Evolutionary conservation across 2,888 invertebrate species (phyloP).

Genomic region (Entomobrya multifasciata): DNA sequence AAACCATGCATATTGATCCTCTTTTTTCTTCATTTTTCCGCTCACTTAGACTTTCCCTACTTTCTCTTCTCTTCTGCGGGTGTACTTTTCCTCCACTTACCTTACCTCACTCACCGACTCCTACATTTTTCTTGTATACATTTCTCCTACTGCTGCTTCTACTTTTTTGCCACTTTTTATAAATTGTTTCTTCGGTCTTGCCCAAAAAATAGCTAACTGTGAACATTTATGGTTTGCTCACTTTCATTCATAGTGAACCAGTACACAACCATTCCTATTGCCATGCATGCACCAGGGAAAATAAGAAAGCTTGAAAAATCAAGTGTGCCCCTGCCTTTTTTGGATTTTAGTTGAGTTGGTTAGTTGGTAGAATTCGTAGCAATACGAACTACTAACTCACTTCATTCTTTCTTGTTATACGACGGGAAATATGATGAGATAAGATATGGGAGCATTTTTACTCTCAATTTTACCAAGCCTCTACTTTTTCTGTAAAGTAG

Average conservation of each 20-base stretch:
- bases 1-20: slow-evolving; percentile 70
- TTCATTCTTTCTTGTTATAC: neutral
- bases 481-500: slow-evolving; percentile 24
- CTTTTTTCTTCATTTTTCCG: slow-evolving; percentile 21
- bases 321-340: neutral
- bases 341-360: too few relatives aligned
- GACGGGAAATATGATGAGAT: slow-evolving; percentile 31
- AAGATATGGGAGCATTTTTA: neutral
- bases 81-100: neutral
- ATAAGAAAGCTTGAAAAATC: neutral
- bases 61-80: neutral
- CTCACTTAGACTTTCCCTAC: slow-evolving; percentile 1
- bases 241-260: too few relatives aligned
- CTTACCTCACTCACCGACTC: neutral
- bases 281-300: slow-evolving; percentile 4
- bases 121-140: neutral
- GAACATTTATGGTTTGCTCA: neutral
- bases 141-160: slow-evolving; percentile 6
- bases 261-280: too few relatives aligned
- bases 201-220: neutral
- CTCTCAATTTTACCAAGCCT: neutral
- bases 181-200: slow-evolving; percentile 27
- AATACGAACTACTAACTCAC: neutral
- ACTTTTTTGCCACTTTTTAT: slow-evolving; percentile 28
- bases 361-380: neutral